Percentiles rank a stretch among this genome's conserved stretches.
phyloP scores from a whole-genome alignment of 2,888 invertebrate genomes.

The Euzophera pinguis region DNA sequence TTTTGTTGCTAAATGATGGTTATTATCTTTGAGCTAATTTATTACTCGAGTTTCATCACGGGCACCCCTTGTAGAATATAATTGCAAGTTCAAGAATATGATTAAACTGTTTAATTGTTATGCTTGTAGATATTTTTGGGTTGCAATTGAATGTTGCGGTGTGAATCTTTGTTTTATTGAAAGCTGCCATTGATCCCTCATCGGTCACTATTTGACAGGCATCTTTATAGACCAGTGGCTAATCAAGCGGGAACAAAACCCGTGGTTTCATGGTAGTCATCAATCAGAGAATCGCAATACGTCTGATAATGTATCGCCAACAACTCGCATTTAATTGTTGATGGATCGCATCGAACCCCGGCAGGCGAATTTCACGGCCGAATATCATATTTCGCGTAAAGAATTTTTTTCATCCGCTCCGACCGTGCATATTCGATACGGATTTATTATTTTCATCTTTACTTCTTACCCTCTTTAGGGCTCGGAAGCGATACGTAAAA shows the following conservation, averaged over 20 bases:
- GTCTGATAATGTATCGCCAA: slow-evolving; percentile 70
- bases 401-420: slow-evolving; percentile 56
- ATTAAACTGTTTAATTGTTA: slow-evolving; percentile 24
- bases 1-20: slow-evolving; percentile 53
- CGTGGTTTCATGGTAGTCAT: slow-evolving; percentile 58
- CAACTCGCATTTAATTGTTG: slow-evolving; percentile 74
- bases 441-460: slow-evolving; percentile 76
- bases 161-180: slow-evolving; percentile 32
- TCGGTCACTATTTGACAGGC: slow-evolving; percentile 60
- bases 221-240: slow-evolving; percentile 47
- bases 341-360: slow-evolving; percentile 57
- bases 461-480: slow-evolving; percentile 68
- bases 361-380: slow-evolving; percentile 54
- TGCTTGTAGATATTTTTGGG: slow-evolving; percentile 16
- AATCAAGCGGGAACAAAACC: slow-evolving; percentile 43
- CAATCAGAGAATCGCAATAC: slow-evolving; percentile 66
- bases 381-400: slow-evolving; percentile 49
- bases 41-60: slow-evolving; percentile 43
- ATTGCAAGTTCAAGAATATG: slow-evolving; percentile 39
- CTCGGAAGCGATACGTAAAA: slow-evolving; percentile 77
- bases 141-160: slow-evolving; percentile 29
- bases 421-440: slow-evolving; percentile 71
- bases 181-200: slow-evolving; percentile 30
- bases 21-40: slow-evolving; percentile 51
- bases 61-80: slow-evolving; percentile 33